Percentiles rank a stretch among this genome's conserved stretches.
These are phyloP conservation scores for Siniperca scherzeri DNA, from an alignment of 2,797 vertebrate species.

Conservation along the genomic window DNA sequence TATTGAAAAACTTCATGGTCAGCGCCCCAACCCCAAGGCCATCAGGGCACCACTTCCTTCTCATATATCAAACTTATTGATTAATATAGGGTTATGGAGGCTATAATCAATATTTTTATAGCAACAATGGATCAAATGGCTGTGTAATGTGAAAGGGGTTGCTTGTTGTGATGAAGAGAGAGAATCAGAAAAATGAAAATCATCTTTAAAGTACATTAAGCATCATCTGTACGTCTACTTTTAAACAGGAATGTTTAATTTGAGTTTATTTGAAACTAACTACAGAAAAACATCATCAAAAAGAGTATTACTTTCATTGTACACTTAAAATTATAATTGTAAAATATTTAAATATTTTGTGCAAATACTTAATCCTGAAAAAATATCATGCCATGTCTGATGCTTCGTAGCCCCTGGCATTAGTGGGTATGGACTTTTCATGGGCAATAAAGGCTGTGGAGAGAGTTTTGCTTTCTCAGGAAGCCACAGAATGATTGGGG, in stretches of 20 bases:
- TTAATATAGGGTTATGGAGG: neutral
- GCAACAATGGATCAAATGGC: neutral
- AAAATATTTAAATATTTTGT: neutral
- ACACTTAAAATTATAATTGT: too few relatives aligned
- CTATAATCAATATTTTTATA: slow-evolving; percentile 3
- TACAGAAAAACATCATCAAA: too few relatives aligned
- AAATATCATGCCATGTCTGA: neutral
- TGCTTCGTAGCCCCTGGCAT: too few relatives aligned
- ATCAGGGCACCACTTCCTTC: neutral
- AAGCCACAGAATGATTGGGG: neutral
- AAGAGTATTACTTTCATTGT: too few relatives aligned
- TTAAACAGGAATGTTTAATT: too few relatives aligned
- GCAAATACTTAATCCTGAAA: neutral
- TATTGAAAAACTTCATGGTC: neutral
- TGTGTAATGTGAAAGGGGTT: neutral
- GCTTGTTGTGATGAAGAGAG: too few relatives aligned
- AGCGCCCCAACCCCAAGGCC: neutral
- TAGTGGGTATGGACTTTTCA: neutral
- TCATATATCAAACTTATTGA: neutral
- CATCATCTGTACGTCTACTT: too few relatives aligned
- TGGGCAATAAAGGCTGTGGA: neutral
- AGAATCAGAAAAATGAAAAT: too few relatives aligned
- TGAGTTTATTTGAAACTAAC: too few relatives aligned
- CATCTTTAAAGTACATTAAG: too few relatives aligned
- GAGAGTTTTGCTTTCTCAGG: neutral